Conservation (phyloP, 2,113 vertebrate genomes). For the Pristiophorus japonicus region DNA sequence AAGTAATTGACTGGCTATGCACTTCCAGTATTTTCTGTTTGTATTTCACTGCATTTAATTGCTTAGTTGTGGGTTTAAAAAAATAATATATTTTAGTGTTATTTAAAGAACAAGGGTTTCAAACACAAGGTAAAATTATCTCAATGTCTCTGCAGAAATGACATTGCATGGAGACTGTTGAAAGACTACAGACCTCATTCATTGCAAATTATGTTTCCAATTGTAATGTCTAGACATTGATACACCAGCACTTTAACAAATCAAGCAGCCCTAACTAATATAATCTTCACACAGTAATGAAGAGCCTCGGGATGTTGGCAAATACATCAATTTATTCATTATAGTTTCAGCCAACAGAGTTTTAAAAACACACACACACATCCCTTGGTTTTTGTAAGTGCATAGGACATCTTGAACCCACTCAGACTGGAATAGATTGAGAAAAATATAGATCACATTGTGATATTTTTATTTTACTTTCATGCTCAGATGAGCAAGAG, state of each 20-base stretch:
- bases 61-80: background rate
- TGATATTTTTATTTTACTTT: constrained; percentile 2
- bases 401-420: background rate
- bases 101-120: background rate
- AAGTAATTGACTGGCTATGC: background rate
- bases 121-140: background rate
- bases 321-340: background rate
- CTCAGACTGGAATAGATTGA: background rate
- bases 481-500: background rate
- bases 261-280: background rate
- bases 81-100: background rate
- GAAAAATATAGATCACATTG: constrained; percentile 1
- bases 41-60: background rate
- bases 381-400: background rate
- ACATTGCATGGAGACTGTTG: background rate
- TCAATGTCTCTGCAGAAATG: background rate
- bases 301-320: background rate
- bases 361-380: background rate
- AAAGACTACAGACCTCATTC: background rate
- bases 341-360: background rate
- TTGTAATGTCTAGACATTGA: background rate
- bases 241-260: background rate
- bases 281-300: background rate
- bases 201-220: background rate
- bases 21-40: background rate